Conservation (phyloP, 2,888 invertebrate species). For the Halictus quadricinctus region DNA sequence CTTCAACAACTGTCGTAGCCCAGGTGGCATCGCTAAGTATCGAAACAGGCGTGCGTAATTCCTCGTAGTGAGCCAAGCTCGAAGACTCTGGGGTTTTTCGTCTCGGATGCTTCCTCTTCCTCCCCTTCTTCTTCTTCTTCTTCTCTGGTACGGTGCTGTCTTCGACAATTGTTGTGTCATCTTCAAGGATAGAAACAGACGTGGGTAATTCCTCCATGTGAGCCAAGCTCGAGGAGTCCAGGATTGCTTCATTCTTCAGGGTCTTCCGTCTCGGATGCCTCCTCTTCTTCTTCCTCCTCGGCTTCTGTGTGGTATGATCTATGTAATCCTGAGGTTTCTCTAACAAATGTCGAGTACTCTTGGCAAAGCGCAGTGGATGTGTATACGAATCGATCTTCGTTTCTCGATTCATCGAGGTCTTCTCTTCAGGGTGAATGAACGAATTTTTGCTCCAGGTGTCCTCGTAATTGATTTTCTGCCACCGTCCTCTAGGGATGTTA, state of each 20-base stretch:
- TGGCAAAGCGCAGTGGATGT: too few relatives aligned
- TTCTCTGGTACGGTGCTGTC: neutral
- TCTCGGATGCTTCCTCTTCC: neutral
- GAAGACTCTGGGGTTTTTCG: neutral
- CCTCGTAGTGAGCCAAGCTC: neutral
- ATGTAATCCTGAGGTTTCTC: neutral
- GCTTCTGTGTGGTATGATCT: neutral
- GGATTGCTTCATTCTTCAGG: neutral
- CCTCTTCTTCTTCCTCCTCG: neutral
- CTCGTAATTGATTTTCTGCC: neutral
- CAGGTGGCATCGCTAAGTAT: neutral
- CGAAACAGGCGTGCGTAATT: neutral
- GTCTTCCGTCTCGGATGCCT: conserved; percentile 1
- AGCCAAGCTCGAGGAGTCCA: neutral
- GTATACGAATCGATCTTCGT: neutral
- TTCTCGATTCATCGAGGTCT: neutral
- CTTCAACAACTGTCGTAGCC: neutral
- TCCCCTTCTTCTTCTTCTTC: neutral
- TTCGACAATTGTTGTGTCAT: neutral
- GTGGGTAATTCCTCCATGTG: neutral
- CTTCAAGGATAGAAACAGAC: too few relatives aligned
- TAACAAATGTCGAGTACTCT: neutral
- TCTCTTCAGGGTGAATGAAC: neutral
- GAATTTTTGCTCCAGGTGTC: neutral
- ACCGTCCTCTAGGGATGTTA: neutral